Conservation (phyloP, 1,140 invertebrate genomes). For the Lasaia peninsularis region DNA sequence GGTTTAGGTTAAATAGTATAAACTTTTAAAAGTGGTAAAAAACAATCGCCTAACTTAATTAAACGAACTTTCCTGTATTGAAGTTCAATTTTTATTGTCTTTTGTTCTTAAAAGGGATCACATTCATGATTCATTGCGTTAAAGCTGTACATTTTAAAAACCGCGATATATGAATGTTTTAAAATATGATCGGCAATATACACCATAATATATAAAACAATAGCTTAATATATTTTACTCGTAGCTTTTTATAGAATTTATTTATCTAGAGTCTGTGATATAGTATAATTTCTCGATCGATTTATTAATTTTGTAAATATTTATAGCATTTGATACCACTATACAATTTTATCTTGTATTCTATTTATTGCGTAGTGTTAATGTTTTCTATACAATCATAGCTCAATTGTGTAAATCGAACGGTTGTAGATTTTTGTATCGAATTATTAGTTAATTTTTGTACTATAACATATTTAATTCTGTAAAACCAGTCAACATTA, state of each 20-base stretch:
- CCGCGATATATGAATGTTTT: no score
- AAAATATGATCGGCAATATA: no score
- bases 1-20: no score
- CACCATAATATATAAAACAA: no score
- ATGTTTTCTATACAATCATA: slow-evolving; percentile 26
- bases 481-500: slow-evolving; percentile 39
- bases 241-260: slow-evolving; percentile 43
- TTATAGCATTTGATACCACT: slow-evolving; percentile 70
- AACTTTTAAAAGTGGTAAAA: no score
- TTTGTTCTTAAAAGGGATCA: no score
- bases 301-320: slow-evolving; percentile 68
- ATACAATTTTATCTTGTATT: slow-evolving; percentile 69
- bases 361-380: slow-evolving; percentile 62
- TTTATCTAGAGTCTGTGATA: slow-evolving; percentile 75
- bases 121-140: no score
- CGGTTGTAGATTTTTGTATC: slow-evolving; percentile 58
- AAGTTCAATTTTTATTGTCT: no score
- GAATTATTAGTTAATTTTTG: slow-evolving; percentile 32
- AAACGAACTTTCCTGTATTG: no score
- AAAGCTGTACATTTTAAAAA: no score
- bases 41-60: no score
- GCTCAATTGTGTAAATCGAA: slow-evolving; percentile 23
- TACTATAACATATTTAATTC: slow-evolving; percentile 19
- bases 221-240: not conserved
- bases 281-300: slow-evolving; percentile 68